phyloP scores from a whole-genome alignment of 2,113 vertebrate species.

The Tringa solitaria region DNA sequence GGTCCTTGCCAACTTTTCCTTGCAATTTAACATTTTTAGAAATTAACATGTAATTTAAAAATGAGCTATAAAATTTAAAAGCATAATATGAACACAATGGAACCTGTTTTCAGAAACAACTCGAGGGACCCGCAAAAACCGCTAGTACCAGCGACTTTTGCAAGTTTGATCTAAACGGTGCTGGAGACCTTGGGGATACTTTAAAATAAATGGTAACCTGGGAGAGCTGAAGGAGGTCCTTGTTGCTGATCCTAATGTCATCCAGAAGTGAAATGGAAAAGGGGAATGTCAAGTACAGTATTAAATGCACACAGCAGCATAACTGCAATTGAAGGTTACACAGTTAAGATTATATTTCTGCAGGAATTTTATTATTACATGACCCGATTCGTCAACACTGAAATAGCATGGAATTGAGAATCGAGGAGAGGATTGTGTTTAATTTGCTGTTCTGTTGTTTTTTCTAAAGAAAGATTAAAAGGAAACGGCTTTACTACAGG shows the following conservation, averaged over 20 bases:
- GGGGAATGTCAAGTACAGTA: conserved; percentile 19
- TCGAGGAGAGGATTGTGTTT: background rate
- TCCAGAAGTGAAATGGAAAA: conserved; percentile 50
- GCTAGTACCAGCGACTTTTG: background rate
- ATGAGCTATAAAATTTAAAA: conserved; percentile 50
- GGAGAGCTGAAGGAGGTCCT: conserved; percentile 50
- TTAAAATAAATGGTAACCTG: conserved; percentile 43
- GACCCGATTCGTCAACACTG: background rate
- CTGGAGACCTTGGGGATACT: conserved; percentile 29
- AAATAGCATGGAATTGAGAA: conserved; percentile 30
- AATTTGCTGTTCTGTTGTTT: conserved; percentile 33
- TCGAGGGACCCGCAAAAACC: conserved; percentile 9
- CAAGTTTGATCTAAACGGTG: background rate
- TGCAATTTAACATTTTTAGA: conserved; percentile 45
- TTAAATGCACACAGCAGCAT: background rate
- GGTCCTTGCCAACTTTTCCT: conserved; percentile 48
- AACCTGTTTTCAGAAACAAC: conserved; percentile 44
- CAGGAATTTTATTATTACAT: conserved; percentile 46
- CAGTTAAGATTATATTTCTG: conserved; percentile 32
- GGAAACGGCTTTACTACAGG: background rate
- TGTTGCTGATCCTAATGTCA: conserved; percentile 29
- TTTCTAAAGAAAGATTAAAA: conserved; percentile 30
- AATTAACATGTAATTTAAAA: conserved; percentile 66
- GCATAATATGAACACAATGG: conserved; percentile 32
- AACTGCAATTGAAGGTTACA: conserved; percentile 15